A percentile compares a stretch with the other conserved stretches of the same genome.
Evolutionary conservation across 2,888 invertebrate genomes (phyloP).

Genomic region (Chymomyza caudatula): DNA sequence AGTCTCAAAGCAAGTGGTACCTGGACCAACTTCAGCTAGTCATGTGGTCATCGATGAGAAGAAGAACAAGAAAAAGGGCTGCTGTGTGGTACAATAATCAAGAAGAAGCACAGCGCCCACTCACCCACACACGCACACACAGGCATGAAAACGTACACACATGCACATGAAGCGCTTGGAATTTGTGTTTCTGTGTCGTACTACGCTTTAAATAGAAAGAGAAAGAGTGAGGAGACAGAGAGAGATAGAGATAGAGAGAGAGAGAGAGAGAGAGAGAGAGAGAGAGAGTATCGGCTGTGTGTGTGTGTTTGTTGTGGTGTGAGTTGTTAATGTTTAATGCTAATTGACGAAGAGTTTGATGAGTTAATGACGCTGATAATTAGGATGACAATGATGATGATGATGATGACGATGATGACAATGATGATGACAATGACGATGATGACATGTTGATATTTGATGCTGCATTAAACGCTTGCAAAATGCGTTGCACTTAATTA

Average conservation of each 20-base stretch:
- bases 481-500: constrained; percentile 1
- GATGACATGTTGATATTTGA: constrained; percentile 57
- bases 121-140: constrained; percentile 8
- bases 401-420: constrained; percentile 22
- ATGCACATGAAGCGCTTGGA: background rate
- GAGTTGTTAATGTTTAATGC: constrained; percentile 49
- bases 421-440: constrained; percentile 10
- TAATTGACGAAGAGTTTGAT: constrained; percentile 9
- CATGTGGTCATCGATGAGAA: constrained; percentile 90
- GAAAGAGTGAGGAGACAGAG: background rate
- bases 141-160: constrained; percentile 11
- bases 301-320: constrained; percentile 28
- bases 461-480: constrained; percentile 52
- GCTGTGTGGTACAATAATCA: constrained; percentile 92
- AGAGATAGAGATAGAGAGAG: background rate
- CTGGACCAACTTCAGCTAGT: constrained; percentile 90
- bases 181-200: background rate
- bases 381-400: background rate
- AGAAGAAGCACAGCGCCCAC: background rate
- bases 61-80: constrained; percentile 97
- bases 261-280: background rate
- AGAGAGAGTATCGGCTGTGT: background rate
- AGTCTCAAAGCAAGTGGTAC: constrained; percentile 81
- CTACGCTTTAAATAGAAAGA: too few relatives aligned
- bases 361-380: constrained; percentile 9